Conservation (phyloP, 2,113 vertebrate species). For the Ploceus nigricollis region DNA sequence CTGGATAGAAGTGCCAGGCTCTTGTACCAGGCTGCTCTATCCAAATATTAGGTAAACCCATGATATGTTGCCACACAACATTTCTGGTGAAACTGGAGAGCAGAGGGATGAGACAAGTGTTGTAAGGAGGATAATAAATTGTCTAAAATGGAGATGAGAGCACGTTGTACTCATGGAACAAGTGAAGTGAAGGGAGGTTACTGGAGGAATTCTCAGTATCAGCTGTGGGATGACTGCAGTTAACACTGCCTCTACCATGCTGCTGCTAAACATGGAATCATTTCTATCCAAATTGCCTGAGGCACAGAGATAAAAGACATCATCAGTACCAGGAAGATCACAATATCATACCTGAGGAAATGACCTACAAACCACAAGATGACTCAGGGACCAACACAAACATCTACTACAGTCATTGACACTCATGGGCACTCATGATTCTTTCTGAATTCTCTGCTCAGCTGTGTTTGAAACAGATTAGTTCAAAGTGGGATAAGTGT, state of each 20-base stretch:
- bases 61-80: neutral
- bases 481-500: neutral
- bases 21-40: neutral
- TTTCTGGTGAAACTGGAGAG: neutral
- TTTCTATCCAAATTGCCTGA: neutral
- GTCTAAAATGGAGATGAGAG: neutral
- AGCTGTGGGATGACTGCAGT: neutral
- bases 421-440: neutral
- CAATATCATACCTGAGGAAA: neutral
- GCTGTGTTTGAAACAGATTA: neutral
- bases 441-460: neutral
- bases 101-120: neutral
- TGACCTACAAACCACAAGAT: neutral
- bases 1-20: neutral
- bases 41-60: neutral
- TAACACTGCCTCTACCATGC: conserved; percentile 1
- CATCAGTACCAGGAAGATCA: neutral
- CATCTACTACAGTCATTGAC: rapidly evolving
- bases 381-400: neutral
- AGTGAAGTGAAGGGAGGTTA: conserved; percentile 11
- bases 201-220: conserved; percentile 40
- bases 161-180: neutral
- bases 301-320: neutral
- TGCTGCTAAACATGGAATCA: neutral
- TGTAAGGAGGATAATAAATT: neutral